Evolutionary conservation across 1,140 invertebrate genomes (phyloP).

Genomic region (Drosophila rufa): DNA sequence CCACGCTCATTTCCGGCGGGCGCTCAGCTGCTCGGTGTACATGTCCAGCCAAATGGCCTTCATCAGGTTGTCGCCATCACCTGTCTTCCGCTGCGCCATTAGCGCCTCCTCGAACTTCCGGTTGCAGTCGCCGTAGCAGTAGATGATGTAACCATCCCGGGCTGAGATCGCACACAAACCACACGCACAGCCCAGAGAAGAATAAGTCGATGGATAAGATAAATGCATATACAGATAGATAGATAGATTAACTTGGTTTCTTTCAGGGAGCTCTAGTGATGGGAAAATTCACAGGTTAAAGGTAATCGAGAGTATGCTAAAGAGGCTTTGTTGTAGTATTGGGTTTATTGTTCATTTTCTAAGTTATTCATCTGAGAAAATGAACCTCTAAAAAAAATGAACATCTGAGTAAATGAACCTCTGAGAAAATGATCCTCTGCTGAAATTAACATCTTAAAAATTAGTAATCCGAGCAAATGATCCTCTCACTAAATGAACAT

Average conservation of each 20-base stretch:
- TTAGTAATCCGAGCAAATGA: not conserved
- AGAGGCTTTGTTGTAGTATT: no score
- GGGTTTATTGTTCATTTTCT: not conserved
- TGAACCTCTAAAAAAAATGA: not conserved
- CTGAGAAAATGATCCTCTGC: no score
- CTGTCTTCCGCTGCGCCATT: conserved; percentile 81
- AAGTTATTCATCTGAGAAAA: not conserved
- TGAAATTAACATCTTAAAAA: not conserved
- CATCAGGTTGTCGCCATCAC: conserved; percentile 85
- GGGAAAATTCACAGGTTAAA: not conserved
- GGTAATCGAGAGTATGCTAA: not conserved
- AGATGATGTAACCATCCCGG: conserved; percentile 85
- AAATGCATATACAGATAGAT: conserved; percentile 10
- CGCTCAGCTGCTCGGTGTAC: conserved; percentile 84
- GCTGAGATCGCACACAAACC: conserved; percentile 53
- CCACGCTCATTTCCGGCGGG: conserved; percentile 64
- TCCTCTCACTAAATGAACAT: not conserved
- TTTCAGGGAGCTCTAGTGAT: not conserved
- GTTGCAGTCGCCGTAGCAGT: conserved; percentile 85
- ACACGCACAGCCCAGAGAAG: conserved; percentile 34
- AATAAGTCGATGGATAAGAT: conserved; percentile 15
- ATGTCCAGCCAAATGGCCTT: conserved; percentile 85
- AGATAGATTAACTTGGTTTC: not conserved
- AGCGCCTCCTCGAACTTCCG: conserved; percentile 85
- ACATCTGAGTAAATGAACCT: not conserved